Evolutionary conservation across 2,888 invertebrate species (phyloP).

Genomic region (Scelioninae gen. 1): DNA sequence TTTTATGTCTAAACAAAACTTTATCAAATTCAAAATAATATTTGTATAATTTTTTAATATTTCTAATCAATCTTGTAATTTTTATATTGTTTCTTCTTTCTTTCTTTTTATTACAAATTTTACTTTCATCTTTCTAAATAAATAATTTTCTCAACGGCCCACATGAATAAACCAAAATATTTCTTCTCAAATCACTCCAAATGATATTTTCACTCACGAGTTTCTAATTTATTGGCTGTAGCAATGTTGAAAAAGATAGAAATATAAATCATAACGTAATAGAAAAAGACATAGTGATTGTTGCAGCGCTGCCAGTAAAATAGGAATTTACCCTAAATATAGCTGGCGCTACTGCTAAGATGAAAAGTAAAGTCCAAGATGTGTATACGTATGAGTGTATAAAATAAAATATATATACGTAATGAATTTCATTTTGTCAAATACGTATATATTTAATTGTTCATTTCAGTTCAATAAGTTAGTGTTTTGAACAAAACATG

Average conservation of each 20-base stretch:
- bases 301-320: constrained; percentile 27
- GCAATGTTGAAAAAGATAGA: background rate
- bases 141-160: no score
- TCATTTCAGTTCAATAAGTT: background rate
- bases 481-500: background rate
- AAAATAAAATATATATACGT: background rate
- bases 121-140: no score
- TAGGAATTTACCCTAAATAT: constrained; percentile 47
- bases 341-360: constrained; percentile 36
- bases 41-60: no score
- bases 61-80: no score
- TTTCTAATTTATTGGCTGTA: background rate
- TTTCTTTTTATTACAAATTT: no score
- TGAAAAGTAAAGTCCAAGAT: background rate
- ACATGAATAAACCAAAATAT: no score
- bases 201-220: background rate
- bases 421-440: constrained; percentile 6
- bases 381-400: background rate
- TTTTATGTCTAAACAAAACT: no score
- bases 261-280: constrained; percentile 7
- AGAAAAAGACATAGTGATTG: constrained; percentile 2
- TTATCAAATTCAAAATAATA: no score
- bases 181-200: no score
- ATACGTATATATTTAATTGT: background rate
- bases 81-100: no score